Evolutionary conservation across 2,888 invertebrate genomes (phyloP).

Genomic region (Coleophora flavipennella): DNA sequence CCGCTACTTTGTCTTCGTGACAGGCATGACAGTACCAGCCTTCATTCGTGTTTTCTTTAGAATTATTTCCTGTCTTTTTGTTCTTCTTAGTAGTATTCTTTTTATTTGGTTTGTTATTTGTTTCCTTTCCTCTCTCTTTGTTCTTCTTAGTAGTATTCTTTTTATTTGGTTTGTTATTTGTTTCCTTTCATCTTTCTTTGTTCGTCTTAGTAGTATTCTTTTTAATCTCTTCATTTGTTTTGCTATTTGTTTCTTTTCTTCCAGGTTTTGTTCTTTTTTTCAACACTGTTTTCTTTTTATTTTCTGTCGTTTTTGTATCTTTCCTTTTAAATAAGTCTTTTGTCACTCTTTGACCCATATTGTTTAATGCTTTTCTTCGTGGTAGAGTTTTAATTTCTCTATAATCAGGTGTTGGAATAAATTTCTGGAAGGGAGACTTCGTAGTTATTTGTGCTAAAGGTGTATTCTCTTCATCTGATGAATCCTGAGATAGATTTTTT

Average conservation of each 20-base stretch:
- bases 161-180: background rate
- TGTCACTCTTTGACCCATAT: conserved; percentile 9
- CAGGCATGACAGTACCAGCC: conserved; percentile 3
- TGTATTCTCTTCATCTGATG: too few species aligned
- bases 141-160: background rate
- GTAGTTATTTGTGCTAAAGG: too few species aligned
- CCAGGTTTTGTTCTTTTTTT: too few species aligned
- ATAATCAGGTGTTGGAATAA: conserved; percentile 8
- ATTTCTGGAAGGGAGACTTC: conserved; percentile 9
- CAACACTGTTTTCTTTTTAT: conserved; percentile 1
- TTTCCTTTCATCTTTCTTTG: background rate
- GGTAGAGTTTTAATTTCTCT: conserved; percentile 4
- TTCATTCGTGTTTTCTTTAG: conserved; percentile 1
- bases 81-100: background rate
- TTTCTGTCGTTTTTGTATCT: background rate
- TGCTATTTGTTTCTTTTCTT: conserved; percentile 1
- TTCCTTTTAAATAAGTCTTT: conserved; percentile 9
- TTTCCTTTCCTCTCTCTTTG: background rate
- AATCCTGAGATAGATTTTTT: too few species aligned
- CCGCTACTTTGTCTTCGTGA: background rate
- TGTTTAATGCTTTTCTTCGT: conserved; percentile 7
- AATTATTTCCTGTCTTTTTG: background rate
- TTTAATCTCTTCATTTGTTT: background rate
- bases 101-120: background rate
- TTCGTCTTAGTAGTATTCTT: background rate